Percentiles rank a stretch among this genome's conserved stretches.
These are phyloP conservation scores for Chaenodraco wilsoni DNA, from an alignment of 2,797 vertebrate species.

Conservation along the genomic window DNA sequence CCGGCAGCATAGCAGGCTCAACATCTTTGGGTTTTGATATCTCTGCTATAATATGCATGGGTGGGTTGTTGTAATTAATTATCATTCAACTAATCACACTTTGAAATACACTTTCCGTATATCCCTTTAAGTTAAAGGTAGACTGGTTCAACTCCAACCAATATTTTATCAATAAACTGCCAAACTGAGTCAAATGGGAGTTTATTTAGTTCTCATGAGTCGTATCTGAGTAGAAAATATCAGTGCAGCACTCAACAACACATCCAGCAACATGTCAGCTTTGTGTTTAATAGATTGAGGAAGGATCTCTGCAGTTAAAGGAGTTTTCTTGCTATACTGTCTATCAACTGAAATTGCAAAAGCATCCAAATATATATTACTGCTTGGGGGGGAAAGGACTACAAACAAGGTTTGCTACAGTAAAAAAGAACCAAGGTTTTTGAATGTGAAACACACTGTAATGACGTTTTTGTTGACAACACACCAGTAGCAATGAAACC, in stretches of 20 bases:
- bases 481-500: slow-evolving; percentile 86
- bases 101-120: slow-evolving; percentile 9
- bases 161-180: slow-evolving; percentile 62
- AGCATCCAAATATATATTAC: slow-evolving; percentile 56
- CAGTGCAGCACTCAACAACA: slow-evolving; percentile 82
- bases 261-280: slow-evolving; percentile 75
- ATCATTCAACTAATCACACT: slow-evolving; percentile 4
- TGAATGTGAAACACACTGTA: slow-evolving; percentile 71
- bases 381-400: slow-evolving; percentile 41
- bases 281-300: slow-evolving; percentile 74
- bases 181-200: slow-evolving; percentile 76
- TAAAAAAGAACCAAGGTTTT: slow-evolving; percentile 72
- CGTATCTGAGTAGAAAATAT: slow-evolving; percentile 79
- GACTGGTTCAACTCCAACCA: slow-evolving; percentile 29
- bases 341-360: slow-evolving; percentile 65
- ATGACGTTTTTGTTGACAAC: slow-evolving; percentile 76
- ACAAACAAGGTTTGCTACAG: slow-evolving; percentile 74
- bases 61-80: not conserved
- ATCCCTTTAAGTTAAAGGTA: slow-evolving; percentile 10
- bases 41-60: slow-evolving; percentile 1
- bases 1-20: slow-evolving; percentile 4
- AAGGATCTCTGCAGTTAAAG: slow-evolving; percentile 69
- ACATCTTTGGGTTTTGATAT: not conserved
- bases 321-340: slow-evolving; percentile 60
- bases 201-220: slow-evolving; percentile 76